These are phyloP conservation scores for Cettia cetti DNA, from an alignment of 2,113 vertebrate genomes.

Conservation along the genomic window DNA sequence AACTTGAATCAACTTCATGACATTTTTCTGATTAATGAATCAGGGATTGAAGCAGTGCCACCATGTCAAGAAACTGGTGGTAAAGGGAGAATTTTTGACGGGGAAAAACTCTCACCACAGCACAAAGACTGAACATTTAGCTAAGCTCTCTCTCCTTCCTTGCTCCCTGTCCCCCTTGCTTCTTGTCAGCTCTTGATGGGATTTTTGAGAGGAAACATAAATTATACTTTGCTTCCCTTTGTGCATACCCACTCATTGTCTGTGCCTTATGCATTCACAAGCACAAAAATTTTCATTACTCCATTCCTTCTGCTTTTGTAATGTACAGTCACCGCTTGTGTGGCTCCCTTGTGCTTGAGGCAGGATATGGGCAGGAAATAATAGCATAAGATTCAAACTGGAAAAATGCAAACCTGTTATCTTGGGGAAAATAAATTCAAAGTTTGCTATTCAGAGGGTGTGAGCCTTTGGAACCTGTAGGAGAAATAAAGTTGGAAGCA, in stretches of 20 bases:
- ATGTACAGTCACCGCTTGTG: conserved; percentile 33
- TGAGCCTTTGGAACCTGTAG: conserved; percentile 27
- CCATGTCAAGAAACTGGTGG: background rate
- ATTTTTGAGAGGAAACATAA: background rate
- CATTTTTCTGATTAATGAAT: background rate
- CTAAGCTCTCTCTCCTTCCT: background rate
- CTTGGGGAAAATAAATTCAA: conserved; percentile 58
- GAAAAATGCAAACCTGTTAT: conserved; percentile 63
- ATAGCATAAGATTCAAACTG: conserved; percentile 47
- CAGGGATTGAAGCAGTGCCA: background rate
- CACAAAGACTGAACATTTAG: background rate
- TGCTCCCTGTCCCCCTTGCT: background rate
- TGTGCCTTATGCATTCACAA: background rate
- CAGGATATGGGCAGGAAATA: conserved; percentile 65
- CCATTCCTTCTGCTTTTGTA: conserved; percentile 17
- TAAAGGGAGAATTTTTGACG: background rate
- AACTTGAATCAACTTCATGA: accelerated
- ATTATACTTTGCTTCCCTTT: background rate
- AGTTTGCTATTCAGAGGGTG: conserved; percentile 33
- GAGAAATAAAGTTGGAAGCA: background rate
- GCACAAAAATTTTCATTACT: background rate
- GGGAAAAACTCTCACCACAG: background rate
- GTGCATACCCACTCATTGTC: accelerated
- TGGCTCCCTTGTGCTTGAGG: conserved; percentile 34
- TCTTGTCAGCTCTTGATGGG: background rate